These are phyloP conservation scores for Periophthalmus modestus DNA, from an alignment of 2,113 vertebrate genomes.

Conservation along the genomic window DNA sequence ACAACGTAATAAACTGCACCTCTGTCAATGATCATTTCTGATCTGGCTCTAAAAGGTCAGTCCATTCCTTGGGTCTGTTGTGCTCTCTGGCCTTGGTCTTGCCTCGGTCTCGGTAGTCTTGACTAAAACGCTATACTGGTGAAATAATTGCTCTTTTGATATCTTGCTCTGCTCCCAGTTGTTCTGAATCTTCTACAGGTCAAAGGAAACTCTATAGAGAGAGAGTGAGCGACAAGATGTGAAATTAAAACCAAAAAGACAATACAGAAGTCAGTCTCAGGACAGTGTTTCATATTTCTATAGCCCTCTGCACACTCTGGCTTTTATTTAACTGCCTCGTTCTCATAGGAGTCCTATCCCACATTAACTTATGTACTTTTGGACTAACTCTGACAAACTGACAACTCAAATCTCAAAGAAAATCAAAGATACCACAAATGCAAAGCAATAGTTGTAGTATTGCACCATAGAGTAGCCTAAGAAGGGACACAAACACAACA, in stretches of 20 bases:
- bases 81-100: neutral
- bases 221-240: constrained; percentile 18
- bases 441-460: too few species aligned
- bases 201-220: constrained; percentile 39
- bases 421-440: too few species aligned
- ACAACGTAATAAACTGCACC: neutral
- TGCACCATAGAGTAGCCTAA: too few species aligned
- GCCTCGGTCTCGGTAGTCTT: neutral
- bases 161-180: constrained; percentile 20
- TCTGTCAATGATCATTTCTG: neutral
- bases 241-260: constrained; percentile 28
- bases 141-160: constrained; percentile 33
- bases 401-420: constrained; percentile 1
- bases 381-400: constrained; percentile 47
- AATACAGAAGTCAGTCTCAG: constrained; percentile 32
- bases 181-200: constrained; percentile 28
- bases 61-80: neutral
- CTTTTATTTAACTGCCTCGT: constrained; percentile 48
- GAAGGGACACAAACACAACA: too few species aligned
- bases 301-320: constrained; percentile 28
- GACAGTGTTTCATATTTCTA: constrained; percentile 52
- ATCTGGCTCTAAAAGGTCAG: neutral
- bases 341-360: constrained; percentile 34
- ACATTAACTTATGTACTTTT: constrained; percentile 45
- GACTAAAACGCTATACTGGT: neutral